These are phyloP conservation scores for Limanda limanda DNA, from an alignment of 2,113 vertebrate genomes.

Conservation along the genomic window DNA sequence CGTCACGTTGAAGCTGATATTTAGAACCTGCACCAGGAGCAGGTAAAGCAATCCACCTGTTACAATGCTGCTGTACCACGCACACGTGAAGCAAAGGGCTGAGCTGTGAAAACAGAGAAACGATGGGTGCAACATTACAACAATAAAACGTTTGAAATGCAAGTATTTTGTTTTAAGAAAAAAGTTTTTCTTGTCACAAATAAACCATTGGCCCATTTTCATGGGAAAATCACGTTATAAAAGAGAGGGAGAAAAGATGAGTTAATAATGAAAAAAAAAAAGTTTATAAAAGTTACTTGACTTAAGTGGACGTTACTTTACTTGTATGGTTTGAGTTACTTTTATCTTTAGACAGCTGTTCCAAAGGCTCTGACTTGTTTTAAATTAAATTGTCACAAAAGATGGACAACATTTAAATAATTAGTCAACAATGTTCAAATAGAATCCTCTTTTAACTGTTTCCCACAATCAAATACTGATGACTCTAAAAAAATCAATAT, in stretches of 20 bases:
- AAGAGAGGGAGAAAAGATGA: too few species aligned
- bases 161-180: neutral
- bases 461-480: too few species aligned
- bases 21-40: slow-evolving; percentile 90
- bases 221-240: too few species aligned
- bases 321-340: too few species aligned
- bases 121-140: neutral
- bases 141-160: neutral
- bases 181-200: too few species aligned
- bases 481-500: too few species aligned
- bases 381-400: neutral
- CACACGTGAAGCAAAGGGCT: slow-evolving; percentile 95
- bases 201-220: too few species aligned
- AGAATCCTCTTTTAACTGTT: neutral
- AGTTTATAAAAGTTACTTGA: too few species aligned
- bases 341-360: too few species aligned
- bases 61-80: slow-evolving; percentile 94
- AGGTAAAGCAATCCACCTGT: slow-evolving; percentile 91
- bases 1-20: slow-evolving; percentile 96
- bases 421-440: neutral
- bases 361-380: neutral
- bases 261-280: too few species aligned
- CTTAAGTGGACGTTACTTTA: too few species aligned
- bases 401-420: neutral
- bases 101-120: slow-evolving; percentile 79